Conservation (phyloP, 1,140 invertebrate genomes). For the Calephelis nemesis region DNA sequence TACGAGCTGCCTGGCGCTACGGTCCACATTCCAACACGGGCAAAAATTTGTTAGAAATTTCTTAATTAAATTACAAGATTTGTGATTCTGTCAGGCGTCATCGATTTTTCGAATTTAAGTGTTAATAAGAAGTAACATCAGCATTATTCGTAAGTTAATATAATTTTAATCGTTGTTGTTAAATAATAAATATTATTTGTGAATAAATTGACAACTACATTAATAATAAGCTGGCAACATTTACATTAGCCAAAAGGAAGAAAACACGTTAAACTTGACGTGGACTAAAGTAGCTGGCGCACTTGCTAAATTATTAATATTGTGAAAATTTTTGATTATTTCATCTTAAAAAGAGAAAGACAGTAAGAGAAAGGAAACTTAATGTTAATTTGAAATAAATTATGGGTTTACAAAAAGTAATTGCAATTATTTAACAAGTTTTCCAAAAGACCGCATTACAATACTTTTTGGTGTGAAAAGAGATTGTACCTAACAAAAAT, state of each 20-base stretch:
- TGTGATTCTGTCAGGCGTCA: no score
- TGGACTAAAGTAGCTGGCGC: constrained; percentile 74
- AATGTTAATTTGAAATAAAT: constrained; percentile 50
- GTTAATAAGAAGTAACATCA: no score
- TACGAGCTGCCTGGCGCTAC: no score
- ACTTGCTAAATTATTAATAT: constrained; percentile 43
- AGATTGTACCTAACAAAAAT: neutral
- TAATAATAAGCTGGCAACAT: constrained; percentile 47
- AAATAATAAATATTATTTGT: neutral
- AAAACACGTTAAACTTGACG: constrained; percentile 79
- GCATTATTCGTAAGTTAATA: no score
- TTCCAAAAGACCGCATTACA: constrained; percentile 42
- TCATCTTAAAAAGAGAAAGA: constrained; percentile 39
- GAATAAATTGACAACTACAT: neutral
- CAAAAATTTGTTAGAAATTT: no score
- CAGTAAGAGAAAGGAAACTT: constrained; percentile 34
- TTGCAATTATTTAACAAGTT: constrained; percentile 47
- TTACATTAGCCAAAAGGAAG: constrained; percentile 65
- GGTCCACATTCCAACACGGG: no score
- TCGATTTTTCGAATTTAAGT: no score
- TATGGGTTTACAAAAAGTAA: constrained; percentile 58
- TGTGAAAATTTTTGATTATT: constrained; percentile 43
- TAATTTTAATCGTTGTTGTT: no score
- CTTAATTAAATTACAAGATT: no score
- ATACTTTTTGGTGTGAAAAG: constrained; percentile 32